Evolutionary conservation across 2,113 vertebrate genomes (phyloP), one percentile per base, ranked within the genome.

Genomic region (Anseranas semipalmata): DNA sequence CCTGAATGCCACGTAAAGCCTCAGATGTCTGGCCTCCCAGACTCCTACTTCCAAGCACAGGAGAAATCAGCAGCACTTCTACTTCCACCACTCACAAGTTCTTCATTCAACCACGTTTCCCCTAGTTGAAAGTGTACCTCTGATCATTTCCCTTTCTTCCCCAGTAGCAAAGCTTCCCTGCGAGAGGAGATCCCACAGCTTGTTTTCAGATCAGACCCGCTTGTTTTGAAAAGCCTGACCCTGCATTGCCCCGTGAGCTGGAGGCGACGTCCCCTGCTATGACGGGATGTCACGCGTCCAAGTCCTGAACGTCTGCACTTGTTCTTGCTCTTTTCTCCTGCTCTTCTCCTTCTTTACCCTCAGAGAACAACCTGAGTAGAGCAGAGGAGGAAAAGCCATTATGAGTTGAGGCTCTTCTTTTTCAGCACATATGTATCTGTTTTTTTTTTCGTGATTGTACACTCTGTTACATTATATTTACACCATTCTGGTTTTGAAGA

Each of bases 211-310:
- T 48, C 92, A 86, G 63, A 75, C 20, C 10, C 11, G 67, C 35
- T 90, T 96, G 76, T 94, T 97, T 96, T 92, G 56, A 77, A 94
- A 94, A 92, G 72, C 79, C 37, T 93, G 71, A 93, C 96, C 83
- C 88, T 78, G 68, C 45, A 17, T 86, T 80, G 87, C 21, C 37
- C 85, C 7, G 4, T 65, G 72, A 96, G 72, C 78, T 35, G 79
- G 59, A 88, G 41, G 63, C 75, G 89, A 87, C 19, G 65, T 85
- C 79, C 88, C 92, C 90, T 75, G 72, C 90, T 90, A 80, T 56
- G 76, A 56, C 67, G 86, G 59, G 60, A 90, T 93, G 79, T 92
- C 88, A 92, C 76, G 63, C 16, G 0, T 87, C 88, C 79, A 90
- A 92, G 83, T 77, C 79, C 80, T 81, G 52, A 86, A 63, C 3